A percentile compares a stretch with the other conserved stretches of the same genome.
These are phyloP conservation scores for Alectura lathami DNA, from an alignment of 2,113 vertebrate genomes.

Conservation along the genomic window DNA sequence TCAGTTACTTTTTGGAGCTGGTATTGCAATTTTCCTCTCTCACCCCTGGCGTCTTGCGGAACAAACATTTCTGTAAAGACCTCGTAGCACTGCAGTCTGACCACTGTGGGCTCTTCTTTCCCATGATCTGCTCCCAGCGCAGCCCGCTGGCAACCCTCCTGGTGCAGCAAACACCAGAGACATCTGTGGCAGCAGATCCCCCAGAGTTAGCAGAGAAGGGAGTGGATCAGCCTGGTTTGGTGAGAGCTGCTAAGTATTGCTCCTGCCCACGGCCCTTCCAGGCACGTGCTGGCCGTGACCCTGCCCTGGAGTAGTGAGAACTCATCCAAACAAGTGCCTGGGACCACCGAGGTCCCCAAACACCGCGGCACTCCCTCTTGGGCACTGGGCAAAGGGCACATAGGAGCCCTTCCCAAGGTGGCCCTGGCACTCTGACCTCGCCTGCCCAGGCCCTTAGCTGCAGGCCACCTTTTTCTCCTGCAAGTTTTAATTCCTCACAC, in stretches of 20 bases:
- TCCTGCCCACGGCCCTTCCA: too few species aligned
- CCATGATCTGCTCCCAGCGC: background rate
- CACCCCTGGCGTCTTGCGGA: background rate
- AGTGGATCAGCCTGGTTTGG: background rate
- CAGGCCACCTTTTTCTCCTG: background rate
- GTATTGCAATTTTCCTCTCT: background rate
- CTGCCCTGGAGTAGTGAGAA: accelerated
- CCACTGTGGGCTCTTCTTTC: background rate
- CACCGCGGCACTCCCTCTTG: accelerated
- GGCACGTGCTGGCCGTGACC: too few species aligned
- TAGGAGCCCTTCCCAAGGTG: background rate
- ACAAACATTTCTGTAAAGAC: background rate
- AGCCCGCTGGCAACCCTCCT: background rate
- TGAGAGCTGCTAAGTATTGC: background rate
- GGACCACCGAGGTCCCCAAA: accelerated
- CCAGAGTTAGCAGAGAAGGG: background rate
- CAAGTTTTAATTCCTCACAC: background rate
- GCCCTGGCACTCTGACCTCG: background rate
- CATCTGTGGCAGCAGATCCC: background rate
- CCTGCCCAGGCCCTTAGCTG: background rate
- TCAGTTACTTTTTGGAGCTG: background rate
- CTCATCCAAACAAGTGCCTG: background rate
- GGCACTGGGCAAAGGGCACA: background rate
- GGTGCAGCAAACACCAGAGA: background rate
- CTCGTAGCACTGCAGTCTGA: background rate